Evolutionary conservation across 2,113 vertebrate species (phyloP).

Genomic region (Melanostigma gelatinosum): DNA sequence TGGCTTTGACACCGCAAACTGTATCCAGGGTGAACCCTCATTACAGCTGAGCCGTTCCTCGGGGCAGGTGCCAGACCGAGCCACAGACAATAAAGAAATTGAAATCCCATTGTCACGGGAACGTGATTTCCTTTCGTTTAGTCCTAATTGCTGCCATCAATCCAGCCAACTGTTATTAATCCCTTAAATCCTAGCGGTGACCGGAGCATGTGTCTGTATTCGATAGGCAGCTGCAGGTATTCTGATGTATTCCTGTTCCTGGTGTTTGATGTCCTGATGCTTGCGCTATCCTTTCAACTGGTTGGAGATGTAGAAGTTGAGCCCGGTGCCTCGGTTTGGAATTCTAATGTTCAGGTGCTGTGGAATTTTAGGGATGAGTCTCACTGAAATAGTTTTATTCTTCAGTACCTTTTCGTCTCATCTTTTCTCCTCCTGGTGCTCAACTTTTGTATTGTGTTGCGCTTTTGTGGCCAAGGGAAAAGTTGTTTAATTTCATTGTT

Average conservation of each 20-base stretch:
- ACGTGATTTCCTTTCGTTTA: not conserved
- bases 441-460: conserved; percentile 20
- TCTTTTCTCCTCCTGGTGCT: conserved; percentile 7
- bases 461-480: not conserved
- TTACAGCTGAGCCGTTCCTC: conserved; percentile 7
- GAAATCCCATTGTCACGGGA: not conserved
- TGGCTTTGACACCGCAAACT: not conserved
- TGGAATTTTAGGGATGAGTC: conserved; percentile 44
- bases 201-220: not conserved
- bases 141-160: conserved; percentile 6
- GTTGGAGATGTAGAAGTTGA: conserved; percentile 24
- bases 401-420: conserved; percentile 20
- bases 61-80: not conserved
- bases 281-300: conserved; percentile 25
- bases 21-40: not conserved
- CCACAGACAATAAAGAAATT: not conserved
- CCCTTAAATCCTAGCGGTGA: conserved; percentile 2
- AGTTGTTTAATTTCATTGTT: not conserved
- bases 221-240: conserved; percentile 13
- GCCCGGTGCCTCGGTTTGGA: conserved; percentile 16
- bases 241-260: not conserved
- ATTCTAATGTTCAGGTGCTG: conserved; percentile 42
- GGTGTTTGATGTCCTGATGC: conserved; percentile 12
- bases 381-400: conserved; percentile 46
- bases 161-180: conserved; percentile 18